Conservation (phyloP, 2,888 invertebrate species). For the Coelinius sp. region DNA sequence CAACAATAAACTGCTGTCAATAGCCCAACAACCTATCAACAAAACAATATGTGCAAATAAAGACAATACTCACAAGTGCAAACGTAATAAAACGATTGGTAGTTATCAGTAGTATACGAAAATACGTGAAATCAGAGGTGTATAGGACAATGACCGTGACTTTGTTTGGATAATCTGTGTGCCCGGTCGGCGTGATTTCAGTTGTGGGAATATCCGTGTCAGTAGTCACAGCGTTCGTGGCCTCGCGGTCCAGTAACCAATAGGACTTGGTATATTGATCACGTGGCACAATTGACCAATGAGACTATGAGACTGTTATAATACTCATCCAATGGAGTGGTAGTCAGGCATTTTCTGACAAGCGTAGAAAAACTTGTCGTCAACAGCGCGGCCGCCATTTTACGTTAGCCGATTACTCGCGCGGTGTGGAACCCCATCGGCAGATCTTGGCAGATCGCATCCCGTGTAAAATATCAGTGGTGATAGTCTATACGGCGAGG, state of each 20-base stretch:
- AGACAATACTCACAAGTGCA: not conserved
- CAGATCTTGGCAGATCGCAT: slow-evolving; percentile 32
- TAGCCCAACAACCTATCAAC: not conserved
- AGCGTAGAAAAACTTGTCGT: slow-evolving; percentile 96
- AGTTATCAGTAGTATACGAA: not conserved
- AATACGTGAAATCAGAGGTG: slow-evolving; percentile 18
- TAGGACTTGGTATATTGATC: slow-evolving; percentile 62
- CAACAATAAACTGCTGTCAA: not conserved
- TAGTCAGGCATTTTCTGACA: slow-evolving; percentile 83
- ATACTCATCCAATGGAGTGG: slow-evolving; percentile 66
- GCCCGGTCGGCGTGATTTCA: slow-evolving; percentile 31
- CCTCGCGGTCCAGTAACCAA: slow-evolving; percentile 70
- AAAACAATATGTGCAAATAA: not conserved
- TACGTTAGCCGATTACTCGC: slow-evolving; percentile 76
- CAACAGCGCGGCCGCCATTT: slow-evolving; percentile 91
- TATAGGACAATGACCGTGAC: slow-evolving; percentile 17
- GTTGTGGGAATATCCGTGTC: slow-evolving; percentile 57
- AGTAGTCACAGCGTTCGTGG: slow-evolving; percentile 69
- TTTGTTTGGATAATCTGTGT: slow-evolving; percentile 39
- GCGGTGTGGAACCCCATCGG: slow-evolving; percentile 54
- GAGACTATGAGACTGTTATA: slow-evolving; percentile 64
- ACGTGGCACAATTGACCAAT: slow-evolving; percentile 73
- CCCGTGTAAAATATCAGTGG: slow-evolving; percentile 33
- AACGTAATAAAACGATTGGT: not conserved
- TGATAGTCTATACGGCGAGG: slow-evolving; percentile 11